Conservation (phyloP, 2,888 invertebrate genomes). For the Heteropelma amictum region DNA sequence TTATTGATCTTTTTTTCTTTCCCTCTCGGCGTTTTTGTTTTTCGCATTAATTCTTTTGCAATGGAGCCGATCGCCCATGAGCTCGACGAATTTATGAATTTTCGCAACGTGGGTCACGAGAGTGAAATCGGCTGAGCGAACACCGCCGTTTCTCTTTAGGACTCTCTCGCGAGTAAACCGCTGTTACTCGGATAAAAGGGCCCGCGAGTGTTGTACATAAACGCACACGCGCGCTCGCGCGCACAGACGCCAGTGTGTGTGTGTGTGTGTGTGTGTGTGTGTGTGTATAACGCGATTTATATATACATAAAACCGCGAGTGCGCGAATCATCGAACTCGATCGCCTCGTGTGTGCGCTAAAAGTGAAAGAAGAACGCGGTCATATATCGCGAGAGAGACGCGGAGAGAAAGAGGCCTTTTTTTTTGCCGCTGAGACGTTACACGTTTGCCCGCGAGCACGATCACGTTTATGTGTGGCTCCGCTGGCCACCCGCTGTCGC, state of each 20-base stretch:
- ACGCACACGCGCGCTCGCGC: neutral
- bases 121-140: constrained; percentile 67
- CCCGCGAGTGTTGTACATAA: neutral
- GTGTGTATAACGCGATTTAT: neutral
- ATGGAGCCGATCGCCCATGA: constrained; percentile 65
- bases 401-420: constrained; percentile 14
- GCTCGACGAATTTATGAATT: constrained; percentile 66
- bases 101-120: constrained; percentile 67
- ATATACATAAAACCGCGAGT: constrained; percentile 20
- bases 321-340: constrained; percentile 41
- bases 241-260: neutral
- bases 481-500: constrained; percentile 8
- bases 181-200: constrained; percentile 27
- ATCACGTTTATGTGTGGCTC: constrained; percentile 18
- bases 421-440: constrained; percentile 19
- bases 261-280: neutral
- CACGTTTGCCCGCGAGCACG: constrained; percentile 32
- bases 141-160: constrained; percentile 10
- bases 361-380: constrained; percentile 58
- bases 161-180: constrained; percentile 10
- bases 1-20: neutral
- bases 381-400: constrained; percentile 13
- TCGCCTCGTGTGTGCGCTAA: constrained; percentile 43
- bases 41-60: constrained; percentile 24
- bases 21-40: too few species aligned